A percentile compares a stretch with the other conserved stretches of the same genome.
These are phyloP conservation scores for Chrysomela aeneicollis DNA, from an alignment of 2,888 invertebrate genomes.

Conservation along the genomic window DNA sequence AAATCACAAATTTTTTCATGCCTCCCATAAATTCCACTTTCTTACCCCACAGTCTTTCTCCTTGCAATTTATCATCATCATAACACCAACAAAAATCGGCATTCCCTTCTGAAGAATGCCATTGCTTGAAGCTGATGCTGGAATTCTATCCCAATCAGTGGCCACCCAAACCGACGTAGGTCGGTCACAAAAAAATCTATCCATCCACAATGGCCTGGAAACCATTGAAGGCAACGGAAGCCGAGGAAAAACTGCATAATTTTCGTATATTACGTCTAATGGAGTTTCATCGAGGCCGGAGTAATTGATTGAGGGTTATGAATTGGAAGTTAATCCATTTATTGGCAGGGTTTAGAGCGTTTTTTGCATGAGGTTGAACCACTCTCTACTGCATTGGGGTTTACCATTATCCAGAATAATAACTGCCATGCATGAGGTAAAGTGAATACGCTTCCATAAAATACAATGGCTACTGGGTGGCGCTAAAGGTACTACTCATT, in stretches of 20 bases:
- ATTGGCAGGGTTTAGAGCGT: too few relatives aligned
- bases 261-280: constrained; percentile 43
- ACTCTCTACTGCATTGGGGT: too few relatives aligned
- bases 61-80: neutral
- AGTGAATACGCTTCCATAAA: too few relatives aligned
- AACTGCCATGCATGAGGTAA: too few relatives aligned
- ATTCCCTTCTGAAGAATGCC: neutral
- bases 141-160: neutral
- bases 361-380: too few relatives aligned
- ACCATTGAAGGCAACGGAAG: constrained; percentile 25
- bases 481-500: too few relatives aligned
- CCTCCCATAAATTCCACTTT: neutral
- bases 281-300: constrained; percentile 40
- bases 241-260: constrained; percentile 42
- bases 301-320: constrained; percentile 36
- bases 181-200: neutral
- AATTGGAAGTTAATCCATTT: neutral
- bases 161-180: neutral
- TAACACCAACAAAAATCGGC: neutral
- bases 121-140: neutral
- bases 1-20: too few relatives aligned
- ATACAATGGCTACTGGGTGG: too few relatives aligned
- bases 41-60: neutral
- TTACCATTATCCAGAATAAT: too few relatives aligned
- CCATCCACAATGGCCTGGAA: constrained; percentile 12